Base-by-base conservation (phyloP, 2,888 invertebrate genomes). In the Phyllotreta striolata region DNA sequence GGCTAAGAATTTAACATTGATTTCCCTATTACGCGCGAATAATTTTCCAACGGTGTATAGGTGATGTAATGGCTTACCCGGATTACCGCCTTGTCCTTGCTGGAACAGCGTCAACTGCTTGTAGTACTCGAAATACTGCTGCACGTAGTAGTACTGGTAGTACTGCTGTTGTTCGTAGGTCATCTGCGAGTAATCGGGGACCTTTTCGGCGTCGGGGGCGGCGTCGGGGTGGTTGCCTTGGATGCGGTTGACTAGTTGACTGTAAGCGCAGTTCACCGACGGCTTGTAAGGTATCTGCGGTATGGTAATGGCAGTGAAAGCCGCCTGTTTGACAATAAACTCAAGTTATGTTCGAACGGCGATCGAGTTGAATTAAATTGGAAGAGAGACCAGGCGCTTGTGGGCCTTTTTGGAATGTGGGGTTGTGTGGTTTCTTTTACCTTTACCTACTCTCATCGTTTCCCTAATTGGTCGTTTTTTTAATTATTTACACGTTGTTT, bases 191-290 rank as follows among this genome's bases (percentile, higher is more conserved):
- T 66, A 69, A 44, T 66, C 62, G n/a, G 55, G 59, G 14, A 54
- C 35, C 43, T 60, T 60, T 12, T 37, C 38, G 6, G 62, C 46
- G 5, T 51, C 41, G 8, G 1, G 83, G 82, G 56, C 83, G 83
- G 1, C 54, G 8, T 69, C 70, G 10, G 51, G 41, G 40, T 70
- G 68, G 40, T 39, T 86, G 38, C 91, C 92, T 65, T 92, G 90
- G 75, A 96, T 93, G 80, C 92, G 91, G 74, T 90, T 92, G 47
- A 95, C 92, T 70, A 96, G 84, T 85, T 93, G 90, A 6, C 92
- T 92, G 81, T 95, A 96, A 64, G 93, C 89, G 81, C 94, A 94
- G 84, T 93, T 91, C 0, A 91, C 90, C 1, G 92, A 91, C 8
- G 93, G 93, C 76, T 91, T 91, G 83, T 92, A 93, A 63, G 88